Conservation (phyloP, 2,113 vertebrate genomes). For the Myotis yumanensis region DNA sequence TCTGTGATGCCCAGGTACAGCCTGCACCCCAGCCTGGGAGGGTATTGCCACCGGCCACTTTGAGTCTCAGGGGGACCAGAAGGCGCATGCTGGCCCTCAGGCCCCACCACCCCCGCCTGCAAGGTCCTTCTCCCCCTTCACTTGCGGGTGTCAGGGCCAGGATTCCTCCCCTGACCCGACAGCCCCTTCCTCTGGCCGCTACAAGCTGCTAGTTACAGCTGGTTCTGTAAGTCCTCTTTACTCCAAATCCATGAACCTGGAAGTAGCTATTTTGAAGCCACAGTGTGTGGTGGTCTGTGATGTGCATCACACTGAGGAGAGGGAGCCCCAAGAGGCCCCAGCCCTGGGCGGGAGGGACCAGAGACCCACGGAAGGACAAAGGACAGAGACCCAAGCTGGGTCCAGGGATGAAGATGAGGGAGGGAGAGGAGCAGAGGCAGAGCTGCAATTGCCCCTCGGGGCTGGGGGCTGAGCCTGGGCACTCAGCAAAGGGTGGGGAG, state of each 20-base stretch:
- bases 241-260: no score
- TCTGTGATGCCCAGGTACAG: no score
- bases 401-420: not conserved
- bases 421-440: not conserved
- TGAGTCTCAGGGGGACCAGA: not conserved
- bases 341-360: not conserved
- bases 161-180: fast-evolving
- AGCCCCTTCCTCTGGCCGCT: not conserved
- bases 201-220: fast-evolving
- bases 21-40: not conserved
- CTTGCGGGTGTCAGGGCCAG: not conserved
- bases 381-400: not conserved
- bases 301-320: fast-evolving
- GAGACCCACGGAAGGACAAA: no score
- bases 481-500: fast-evolving
- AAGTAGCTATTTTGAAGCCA: not conserved
- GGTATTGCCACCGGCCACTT: fast-evolving
- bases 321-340: not conserved
- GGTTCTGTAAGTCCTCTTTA: no score
- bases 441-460: no score
- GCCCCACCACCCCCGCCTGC: fast-evolving
- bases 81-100: not conserved
- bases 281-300: not conserved
- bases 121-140: not conserved
- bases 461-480: fast-evolving